Evolutionary conservation across 2,797 vertebrate genomes (phyloP), one percentile per base, ranked within the genome.

Genomic region (Sebastes variabilis): DNA sequence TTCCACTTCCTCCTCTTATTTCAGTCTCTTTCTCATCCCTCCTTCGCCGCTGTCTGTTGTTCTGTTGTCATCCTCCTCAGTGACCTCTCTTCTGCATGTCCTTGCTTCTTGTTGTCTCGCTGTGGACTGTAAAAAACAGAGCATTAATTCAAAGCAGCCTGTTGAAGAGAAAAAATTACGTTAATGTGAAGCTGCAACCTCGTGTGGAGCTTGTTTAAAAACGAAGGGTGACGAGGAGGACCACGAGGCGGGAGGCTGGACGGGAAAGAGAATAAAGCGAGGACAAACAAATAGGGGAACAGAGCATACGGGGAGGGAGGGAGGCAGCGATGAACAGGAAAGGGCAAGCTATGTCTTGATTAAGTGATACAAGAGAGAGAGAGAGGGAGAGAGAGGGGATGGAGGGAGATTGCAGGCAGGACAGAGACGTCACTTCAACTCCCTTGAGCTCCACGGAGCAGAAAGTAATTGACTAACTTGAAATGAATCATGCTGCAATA

Each of bases 301-400:
- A 27, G 79, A 87, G 82, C 76, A 79, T 74, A 88, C 66, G 72
- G 89, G 89, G 86, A 90, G 86, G 88, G 92, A 93, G 88, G 92
- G 88, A 90, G 90, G 90, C 92, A 94, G 95, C 92, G 87, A 89
- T 89, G 94, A 95, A 94, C 92, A 94, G 94, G 91, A 96, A 96
- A 95, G 94, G 93, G 94, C 92, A 94, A 94, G 94, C 93, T 94
- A 93, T 91, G 93, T 93, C 94, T 96, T 94, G 94, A 96, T 96
- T 94, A 94, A 95, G 93, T 94, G 94, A 95, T 94, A 94, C 73
- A 73, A 84, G 83, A 49, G 78, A 68, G 69, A 74, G 84, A 86
- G 87, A 76, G 83, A 72, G 71, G n/a, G 55, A 66, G 81, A 65
- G 78, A 70, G 75, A 74, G 36, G 60, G 73, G 92, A 86, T 85